Evolutionary conservation across 2,888 invertebrate genomes (phyloP).

Genomic region (Cephus spinipes): DNA sequence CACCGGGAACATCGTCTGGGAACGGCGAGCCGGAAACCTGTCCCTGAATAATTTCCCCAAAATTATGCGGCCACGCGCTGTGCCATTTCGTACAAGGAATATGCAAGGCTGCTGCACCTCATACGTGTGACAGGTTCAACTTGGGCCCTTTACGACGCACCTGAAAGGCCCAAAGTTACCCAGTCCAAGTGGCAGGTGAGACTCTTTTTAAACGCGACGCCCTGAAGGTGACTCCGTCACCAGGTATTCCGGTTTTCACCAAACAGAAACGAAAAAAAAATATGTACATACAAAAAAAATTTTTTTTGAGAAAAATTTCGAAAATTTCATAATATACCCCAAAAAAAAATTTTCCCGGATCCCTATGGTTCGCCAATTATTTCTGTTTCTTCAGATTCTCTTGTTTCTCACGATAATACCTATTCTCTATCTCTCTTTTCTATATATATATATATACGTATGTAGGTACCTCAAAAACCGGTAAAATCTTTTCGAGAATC

Average conservation of each 20-base stretch:
- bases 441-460: neutral
- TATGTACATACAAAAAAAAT: neutral
- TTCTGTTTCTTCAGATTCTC: neutral
- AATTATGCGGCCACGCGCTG: constrained; percentile 38
- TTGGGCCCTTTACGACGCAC: constrained; percentile 17
- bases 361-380: neutral
- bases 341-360: neutral
- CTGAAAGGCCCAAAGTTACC: constrained; percentile 25
- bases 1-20: constrained; percentile 5
- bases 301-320: neutral
- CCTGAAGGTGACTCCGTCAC: neutral
- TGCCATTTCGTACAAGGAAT: constrained; percentile 22
- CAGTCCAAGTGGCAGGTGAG: constrained; percentile 20
- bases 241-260: neutral
- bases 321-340: neutral
- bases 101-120: constrained; percentile 11
- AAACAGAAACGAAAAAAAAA: neutral
- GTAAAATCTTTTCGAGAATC: neutral
- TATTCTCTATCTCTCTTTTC: neutral
- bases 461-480: neutral
- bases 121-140: constrained; percentile 30
- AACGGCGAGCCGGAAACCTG: constrained; percentile 20
- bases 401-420: neutral
- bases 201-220: constrained; percentile 15
- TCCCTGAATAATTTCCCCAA: constrained; percentile 35